Evolutionary conservation across 2,797 vertebrate genomes (phyloP).

Genomic region (Acanthopagrus latus): DNA sequence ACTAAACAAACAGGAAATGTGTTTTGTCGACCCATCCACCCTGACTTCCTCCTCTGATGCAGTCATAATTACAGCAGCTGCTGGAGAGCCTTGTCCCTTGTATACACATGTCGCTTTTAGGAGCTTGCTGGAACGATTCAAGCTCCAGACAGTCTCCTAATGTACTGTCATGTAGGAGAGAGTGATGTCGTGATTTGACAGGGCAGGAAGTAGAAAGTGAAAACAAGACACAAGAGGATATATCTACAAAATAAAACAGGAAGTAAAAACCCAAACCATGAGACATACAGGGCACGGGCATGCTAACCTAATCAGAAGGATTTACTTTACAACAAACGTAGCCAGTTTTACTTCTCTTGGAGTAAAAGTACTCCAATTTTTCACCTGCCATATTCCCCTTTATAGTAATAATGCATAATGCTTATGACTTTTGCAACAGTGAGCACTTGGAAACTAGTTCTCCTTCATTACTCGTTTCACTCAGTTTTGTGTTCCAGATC

Average conservation of each 20-base stretch:
- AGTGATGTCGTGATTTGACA: not conserved
- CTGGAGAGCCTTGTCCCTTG: too few relatives aligned
- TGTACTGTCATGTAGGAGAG: not conserved
- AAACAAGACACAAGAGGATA: too few relatives aligned
- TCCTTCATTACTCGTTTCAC: slow-evolving; percentile 2
- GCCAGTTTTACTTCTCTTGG: not conserved
- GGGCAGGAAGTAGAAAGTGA: too few relatives aligned
- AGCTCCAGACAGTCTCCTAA: not conserved
- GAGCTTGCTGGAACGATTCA: not conserved
- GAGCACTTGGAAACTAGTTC: not conserved
- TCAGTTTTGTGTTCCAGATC: slow-evolving; percentile 14
- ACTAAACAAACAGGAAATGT: not conserved
- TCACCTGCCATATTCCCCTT: too few relatives aligned
- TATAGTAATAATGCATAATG: too few relatives aligned
- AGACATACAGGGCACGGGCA: not conserved
- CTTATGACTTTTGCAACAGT: not conserved
- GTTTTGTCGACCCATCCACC: not conserved
- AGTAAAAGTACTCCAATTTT: not conserved
- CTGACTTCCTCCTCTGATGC: not conserved
- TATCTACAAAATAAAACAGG: too few relatives aligned
- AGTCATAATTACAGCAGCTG: not conserved
- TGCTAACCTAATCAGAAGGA: not conserved
- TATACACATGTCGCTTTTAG: not conserved
- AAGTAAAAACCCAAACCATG: too few relatives aligned
- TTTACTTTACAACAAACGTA: not conserved